A percentile compares a stretch with the other conserved stretches of the same genome.
Evolutionary conservation across 2,888 invertebrate species (phyloP).

Genomic region (Lampropteryx suffumata): DNA sequence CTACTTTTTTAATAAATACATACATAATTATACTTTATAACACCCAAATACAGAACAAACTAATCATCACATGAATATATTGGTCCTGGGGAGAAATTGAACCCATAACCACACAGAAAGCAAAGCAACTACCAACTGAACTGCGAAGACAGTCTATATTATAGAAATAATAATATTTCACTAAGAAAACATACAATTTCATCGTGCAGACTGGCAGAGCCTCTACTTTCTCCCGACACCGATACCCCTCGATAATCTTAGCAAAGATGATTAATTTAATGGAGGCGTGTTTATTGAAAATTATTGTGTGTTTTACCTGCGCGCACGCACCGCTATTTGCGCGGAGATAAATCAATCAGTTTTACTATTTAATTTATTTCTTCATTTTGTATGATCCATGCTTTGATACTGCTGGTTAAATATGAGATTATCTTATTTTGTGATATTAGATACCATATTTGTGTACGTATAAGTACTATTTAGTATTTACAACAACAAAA

Average conservation of each 20-base stretch:
- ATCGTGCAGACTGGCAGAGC: neutral
- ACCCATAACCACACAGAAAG: too few species aligned
- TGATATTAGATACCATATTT: too few species aligned
- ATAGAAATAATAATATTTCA: neutral
- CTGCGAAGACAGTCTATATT: too few species aligned
- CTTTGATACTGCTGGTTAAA: neutral
- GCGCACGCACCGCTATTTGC: conserved; percentile 38
- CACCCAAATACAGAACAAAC: too few species aligned
- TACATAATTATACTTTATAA: too few species aligned
- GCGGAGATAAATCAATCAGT: conserved; percentile 51
- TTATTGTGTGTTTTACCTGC: conserved; percentile 45
- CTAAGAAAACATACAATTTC: conserved; percentile 1
- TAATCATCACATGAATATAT: too few species aligned
- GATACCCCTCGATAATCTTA: conserved; percentile 50
- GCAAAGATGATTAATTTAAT: conserved; percentile 49
- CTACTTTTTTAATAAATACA: too few species aligned
- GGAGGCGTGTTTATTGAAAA: conserved; percentile 53
- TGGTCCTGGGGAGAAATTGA: too few species aligned
- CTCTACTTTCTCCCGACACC: conserved; percentile 43
- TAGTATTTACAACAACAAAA: too few species aligned
- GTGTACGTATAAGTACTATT: too few species aligned
- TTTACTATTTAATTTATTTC: conserved; percentile 39
- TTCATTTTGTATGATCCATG: conserved; percentile 28
- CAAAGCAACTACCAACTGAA: too few species aligned
- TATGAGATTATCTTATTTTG: neutral